phyloP scores from a whole-genome alignment of 1,140 invertebrate species.

The Pseudomyrmex flavicornis region DNA sequence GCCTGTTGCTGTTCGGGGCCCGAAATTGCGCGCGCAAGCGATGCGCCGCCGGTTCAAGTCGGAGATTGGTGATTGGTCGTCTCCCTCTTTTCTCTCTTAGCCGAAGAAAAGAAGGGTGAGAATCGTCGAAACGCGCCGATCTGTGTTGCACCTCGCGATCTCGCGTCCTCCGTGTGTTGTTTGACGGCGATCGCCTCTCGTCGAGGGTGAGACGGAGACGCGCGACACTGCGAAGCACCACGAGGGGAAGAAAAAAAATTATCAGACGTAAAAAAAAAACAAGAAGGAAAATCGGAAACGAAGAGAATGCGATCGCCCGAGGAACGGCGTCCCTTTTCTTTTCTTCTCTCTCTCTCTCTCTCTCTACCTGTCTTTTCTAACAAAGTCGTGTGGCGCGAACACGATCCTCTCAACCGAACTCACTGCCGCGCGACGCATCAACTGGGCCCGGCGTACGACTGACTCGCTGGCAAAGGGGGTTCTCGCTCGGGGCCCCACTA shows the following conservation, averaged over 20 bases:
- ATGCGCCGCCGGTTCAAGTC: neutral
- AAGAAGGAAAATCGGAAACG: neutral
- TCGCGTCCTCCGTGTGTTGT: neutral
- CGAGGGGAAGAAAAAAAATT: neutral
- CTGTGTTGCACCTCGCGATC: neutral
- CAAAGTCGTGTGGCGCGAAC: neutral
- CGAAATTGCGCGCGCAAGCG: neutral
- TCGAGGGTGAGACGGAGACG: neutral
- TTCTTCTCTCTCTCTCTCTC: slow-evolving; percentile 19
- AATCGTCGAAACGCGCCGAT: neutral
- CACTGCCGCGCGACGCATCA: slow-evolving; percentile 74
- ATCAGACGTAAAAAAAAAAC: neutral
- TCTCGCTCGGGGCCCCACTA: slow-evolving; percentile 79
- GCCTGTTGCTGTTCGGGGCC: neutral
- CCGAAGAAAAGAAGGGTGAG: slow-evolving; percentile 13
- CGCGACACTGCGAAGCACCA: slow-evolving; percentile 1
- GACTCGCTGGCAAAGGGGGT: slow-evolving; percentile 68
- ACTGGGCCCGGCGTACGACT: slow-evolving; percentile 83
- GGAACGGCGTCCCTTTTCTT: slow-evolving; percentile 30
- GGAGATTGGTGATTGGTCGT: neutral
- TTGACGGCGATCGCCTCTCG: neutral
- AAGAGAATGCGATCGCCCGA: neutral
- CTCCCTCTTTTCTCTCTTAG: neutral
- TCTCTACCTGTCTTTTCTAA: neutral
- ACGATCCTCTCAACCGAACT: neutral